phyloP scores from a whole-genome alignment of 2,113 vertebrate genomes.

The Sebastes fasciatus region DNA sequence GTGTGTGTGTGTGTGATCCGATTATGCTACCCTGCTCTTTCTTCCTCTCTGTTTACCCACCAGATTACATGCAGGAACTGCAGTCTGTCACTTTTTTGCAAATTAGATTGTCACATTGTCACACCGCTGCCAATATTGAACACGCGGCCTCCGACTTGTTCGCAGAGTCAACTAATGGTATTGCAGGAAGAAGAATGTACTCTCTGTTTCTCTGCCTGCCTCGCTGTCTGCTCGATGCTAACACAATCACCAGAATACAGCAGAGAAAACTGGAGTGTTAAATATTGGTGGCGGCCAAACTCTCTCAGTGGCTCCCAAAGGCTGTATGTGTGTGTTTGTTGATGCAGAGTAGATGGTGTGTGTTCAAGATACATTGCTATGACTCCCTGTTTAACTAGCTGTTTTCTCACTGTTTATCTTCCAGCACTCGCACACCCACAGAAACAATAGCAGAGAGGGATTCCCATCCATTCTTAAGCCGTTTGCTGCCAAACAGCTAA shows the following conservation, averaged over 20 bases:
- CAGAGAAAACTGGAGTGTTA: slow-evolving; percentile 1
- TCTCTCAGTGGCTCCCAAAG: neutral
- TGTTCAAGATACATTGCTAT: slow-evolving; percentile 22
- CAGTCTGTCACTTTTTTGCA: slow-evolving; percentile 17
- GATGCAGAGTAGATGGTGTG: slow-evolving; percentile 15
- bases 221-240: slow-evolving; percentile 1
- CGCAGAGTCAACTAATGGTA: slow-evolving; percentile 27
- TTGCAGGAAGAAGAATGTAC: slow-evolving; percentile 14
- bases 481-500: slow-evolving; percentile 17
- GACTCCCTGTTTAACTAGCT: slow-evolving; percentile 29
- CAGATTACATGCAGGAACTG: slow-evolving; percentile 15
- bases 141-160: slow-evolving; percentile 16
- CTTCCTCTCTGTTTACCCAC: neutral
- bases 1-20: neutral
- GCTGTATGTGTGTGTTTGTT: slow-evolving; percentile 25
- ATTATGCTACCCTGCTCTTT: neutral
- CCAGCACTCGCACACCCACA: slow-evolving; percentile 23
- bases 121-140: slow-evolving; percentile 37
- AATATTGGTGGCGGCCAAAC: slow-evolving; percentile 4
- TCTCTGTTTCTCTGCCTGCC: neutral
- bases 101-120: slow-evolving; percentile 37
- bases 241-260: slow-evolving; percentile 35
- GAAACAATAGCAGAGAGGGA: slow-evolving; percentile 32
- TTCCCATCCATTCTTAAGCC: slow-evolving; percentile 30
- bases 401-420: slow-evolving; percentile 47